Conservation (phyloP, 2,888 invertebrate genomes). For the Temnothorax rugatulus region DNA sequence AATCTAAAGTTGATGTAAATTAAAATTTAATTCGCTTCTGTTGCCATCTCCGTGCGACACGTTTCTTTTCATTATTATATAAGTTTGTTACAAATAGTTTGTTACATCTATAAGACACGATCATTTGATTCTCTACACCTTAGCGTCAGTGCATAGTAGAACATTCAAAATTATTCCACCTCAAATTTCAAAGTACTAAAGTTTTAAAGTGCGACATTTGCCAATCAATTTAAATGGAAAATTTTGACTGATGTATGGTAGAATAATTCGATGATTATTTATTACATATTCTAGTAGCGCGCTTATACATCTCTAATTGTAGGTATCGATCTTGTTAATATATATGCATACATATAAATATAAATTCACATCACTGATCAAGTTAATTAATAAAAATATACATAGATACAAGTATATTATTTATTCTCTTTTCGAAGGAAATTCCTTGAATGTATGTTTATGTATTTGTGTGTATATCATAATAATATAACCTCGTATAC, state of each 20-base stretch:
- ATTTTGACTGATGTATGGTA: constrained; percentile 4
- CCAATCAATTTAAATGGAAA: constrained; percentile 38
- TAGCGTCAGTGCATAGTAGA: neutral
- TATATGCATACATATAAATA: neutral
- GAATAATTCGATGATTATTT: constrained; percentile 26
- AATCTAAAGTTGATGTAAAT: neutral
- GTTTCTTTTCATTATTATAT: neutral
- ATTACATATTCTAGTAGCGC: constrained; percentile 1
- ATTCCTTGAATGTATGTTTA: neutral
- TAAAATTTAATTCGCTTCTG: constrained; percentile 18
- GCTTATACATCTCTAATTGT: neutral
- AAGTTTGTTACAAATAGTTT: neutral
- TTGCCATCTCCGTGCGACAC: neutral
- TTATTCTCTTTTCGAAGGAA: neutral
- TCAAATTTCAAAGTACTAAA: constrained; percentile 32
- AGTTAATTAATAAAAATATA: neutral
- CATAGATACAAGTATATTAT: constrained; percentile 6
- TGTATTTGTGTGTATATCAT: neutral
- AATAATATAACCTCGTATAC: constrained; percentile 7
- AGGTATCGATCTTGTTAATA: constrained; percentile 1
- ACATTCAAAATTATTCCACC: constrained; percentile 25
- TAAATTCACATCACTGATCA: neutral
- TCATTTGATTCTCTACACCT: neutral
- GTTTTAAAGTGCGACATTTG: constrained; percentile 18
- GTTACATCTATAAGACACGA: constrained; percentile 7